Base-by-base conservation (phyloP, 2,797 vertebrate species). In the Sciurus vulgaris region DNA sequence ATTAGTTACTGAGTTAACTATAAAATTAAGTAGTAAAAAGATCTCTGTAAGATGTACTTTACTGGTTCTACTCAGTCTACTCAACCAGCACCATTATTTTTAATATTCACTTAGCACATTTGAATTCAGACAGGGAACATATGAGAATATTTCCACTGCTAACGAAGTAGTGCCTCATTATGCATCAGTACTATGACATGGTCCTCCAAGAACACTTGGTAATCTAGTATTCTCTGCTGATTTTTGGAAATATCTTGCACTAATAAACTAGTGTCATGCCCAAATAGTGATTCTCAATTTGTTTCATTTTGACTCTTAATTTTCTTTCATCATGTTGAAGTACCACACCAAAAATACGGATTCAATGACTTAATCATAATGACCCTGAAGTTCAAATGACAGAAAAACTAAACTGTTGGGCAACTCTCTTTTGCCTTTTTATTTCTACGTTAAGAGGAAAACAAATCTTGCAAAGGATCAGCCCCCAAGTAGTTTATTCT, bases 51-150 rank as follows among this genome's bases (percentile, higher is more conserved):
- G 44, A 61, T 78, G 20, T 41, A 78, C 33, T 9, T 69, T 87
- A 82, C 33, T 91, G 20, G 76, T 44, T 78, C 69, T 76, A 94
- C 30, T 87, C 1, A 1, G 74, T 18, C 74, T 73, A 88, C 14
- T 81, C 76, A 85, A 92, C 28, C 81, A 92, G 51, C n/a, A 84
- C 69, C 33, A 1, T 61, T 49, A 74, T 20, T 92, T 89, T 91
- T 72, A 93, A 92, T 51, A 94, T 47, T 86, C 74, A 76, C 28
- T 93, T 26, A 96, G 74, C 38, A 70, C 28, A 63, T 26, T 47
- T 28, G 26, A 72, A 26, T 82, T 74, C 30, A 84, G 7, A 83
- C 8, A 93, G 47, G 81, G 28, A 86, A 69, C 83, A 84, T 35
- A 70, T 35, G 44, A 93, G 26, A 73, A 63, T 24, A 89, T 69